Evolutionary conservation across 2,888 invertebrate species (phyloP), one percentile per base, ranked within the genome.

Genomic region (Erebia aethiops): DNA sequence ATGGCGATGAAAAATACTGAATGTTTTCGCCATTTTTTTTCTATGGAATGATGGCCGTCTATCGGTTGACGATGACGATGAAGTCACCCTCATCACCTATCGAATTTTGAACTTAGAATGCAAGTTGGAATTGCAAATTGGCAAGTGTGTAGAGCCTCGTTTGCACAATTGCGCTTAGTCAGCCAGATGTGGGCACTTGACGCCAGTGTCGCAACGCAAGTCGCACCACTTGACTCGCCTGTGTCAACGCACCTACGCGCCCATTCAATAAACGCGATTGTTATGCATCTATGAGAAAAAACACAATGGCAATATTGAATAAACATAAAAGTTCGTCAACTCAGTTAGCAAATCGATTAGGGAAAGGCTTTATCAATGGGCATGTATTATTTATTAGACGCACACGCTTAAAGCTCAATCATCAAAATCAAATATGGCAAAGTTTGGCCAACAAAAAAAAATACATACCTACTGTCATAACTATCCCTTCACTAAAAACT

Each of bases 191-290:
- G 79, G 79, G 79, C 76, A 77, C 74, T 77, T 70, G 74, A 67
- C 69, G 65, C 73, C 54, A 71, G 75, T 78, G 77, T 78, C 71
- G 77, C 67, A 79, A 77, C 71, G 43, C 72, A 54, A 61, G 65
- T 67, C 75, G 74, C 78, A 80, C 82, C 88, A 88, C 89, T 90
- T 88, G 89, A 88, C 89, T 86, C 78, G 84, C 79, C 80, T 76
- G 83, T 85, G 85, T 87, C 84, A 86, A 83, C 77, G 80, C 86
- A 76, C 88, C 88, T 80, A 87, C 89, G 81, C 74, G 18, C 65
- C 61, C 56, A 69, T 16, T 67, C 63, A 63, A 54, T 67, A 63
- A 56, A 41, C 21, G n/a, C 67, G 67, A 72, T 69, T 72, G 70
- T 74, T 35, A 18, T 67, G 57, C 56, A 57, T 71, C 68, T 35